Percentiles rank a stretch among this genome's conserved stretches.
phyloP scores from a whole-genome alignment of 2,888 invertebrate genomes.

The Eudasyphora cyanicolor region DNA sequence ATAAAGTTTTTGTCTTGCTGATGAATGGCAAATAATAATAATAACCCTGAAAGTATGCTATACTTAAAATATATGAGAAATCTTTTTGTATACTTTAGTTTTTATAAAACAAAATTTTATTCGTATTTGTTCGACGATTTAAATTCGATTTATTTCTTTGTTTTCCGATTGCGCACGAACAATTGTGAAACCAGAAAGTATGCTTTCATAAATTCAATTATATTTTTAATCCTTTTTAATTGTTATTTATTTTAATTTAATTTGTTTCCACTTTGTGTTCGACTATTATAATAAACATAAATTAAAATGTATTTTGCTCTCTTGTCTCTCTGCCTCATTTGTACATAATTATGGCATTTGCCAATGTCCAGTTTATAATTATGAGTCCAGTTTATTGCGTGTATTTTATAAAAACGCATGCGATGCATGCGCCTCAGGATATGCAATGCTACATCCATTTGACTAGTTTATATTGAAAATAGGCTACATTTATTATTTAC shows the following conservation, averaged over 20 bases:
- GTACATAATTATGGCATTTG: conserved; percentile 56
- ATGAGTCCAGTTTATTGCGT: conserved; percentile 49
- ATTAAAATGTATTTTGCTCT: conserved; percentile 40
- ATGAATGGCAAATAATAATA: conserved; percentile 25
- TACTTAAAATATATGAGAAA: neutral
- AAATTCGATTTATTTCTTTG: conserved; percentile 7
- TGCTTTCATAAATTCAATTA: conserved; percentile 56
- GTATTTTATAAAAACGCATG: conserved; percentile 46
- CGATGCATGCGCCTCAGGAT: conserved; percentile 52
- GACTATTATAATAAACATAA: conserved; percentile 48
- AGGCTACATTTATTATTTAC: conserved; percentile 11
- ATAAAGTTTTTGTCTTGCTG: neutral
- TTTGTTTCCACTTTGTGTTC: conserved; percentile 44
- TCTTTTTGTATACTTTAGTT: neutral
- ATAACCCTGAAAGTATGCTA: conserved; percentile 49
- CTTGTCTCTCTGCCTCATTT: neutral
- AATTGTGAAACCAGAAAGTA: neutral
- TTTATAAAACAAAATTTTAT: neutral
- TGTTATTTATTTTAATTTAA: conserved; percentile 62
- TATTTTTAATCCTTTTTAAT: conserved; percentile 60
- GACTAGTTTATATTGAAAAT: conserved; percentile 21
- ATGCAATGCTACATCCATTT: conserved; percentile 39
- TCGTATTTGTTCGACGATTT: neutral
- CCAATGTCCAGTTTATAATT: conserved; percentile 60
- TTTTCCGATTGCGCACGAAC: neutral